phyloP scores from a whole-genome alignment of 2,888 invertebrate genomes.

The Tetranychus piercei region DNA sequence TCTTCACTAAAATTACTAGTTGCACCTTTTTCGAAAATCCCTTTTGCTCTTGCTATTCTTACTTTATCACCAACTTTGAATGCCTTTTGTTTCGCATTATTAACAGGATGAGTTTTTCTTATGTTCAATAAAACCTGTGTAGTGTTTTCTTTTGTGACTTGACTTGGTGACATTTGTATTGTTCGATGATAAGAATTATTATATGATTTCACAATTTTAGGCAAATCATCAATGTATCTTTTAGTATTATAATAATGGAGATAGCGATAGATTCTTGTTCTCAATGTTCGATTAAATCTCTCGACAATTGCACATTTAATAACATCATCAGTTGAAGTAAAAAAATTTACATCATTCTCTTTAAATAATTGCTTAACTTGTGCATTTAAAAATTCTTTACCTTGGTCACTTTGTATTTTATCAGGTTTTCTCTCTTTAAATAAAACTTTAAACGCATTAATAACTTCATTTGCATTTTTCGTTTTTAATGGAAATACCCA shows the following conservation, averaged over 20 bases:
- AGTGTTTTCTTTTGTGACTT: not conserved
- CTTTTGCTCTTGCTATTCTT: not conserved
- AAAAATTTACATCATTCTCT: too few species aligned
- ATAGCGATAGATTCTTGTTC: constrained; percentile 27
- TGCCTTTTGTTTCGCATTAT: not conserved
- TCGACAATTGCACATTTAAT: too few species aligned
- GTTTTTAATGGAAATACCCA: too few species aligned
- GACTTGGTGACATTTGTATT: constrained; percentile 7
- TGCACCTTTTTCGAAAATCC: not conserved
- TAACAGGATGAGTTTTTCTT: not conserved
- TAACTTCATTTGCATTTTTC: too few species aligned
- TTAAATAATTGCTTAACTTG: too few species aligned
- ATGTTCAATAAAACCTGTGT: not conserved
- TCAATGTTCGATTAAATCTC: constrained; percentile 21
- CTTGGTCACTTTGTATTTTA: too few species aligned
- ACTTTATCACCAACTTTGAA: not conserved
- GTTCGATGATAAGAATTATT: constrained; percentile 14
- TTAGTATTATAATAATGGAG: constrained; percentile 26
- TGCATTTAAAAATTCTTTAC: too few species aligned
- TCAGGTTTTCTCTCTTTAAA: too few species aligned
- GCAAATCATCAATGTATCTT: constrained; percentile 22
- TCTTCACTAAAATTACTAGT: not conserved
- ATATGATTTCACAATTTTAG: constrained; percentile 6
- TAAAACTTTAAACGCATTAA: too few species aligned
- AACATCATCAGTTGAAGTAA: too few species aligned